Evolutionary conservation across 2,113 vertebrate genomes (phyloP).

Genomic region (Microtus montanus): DNA sequence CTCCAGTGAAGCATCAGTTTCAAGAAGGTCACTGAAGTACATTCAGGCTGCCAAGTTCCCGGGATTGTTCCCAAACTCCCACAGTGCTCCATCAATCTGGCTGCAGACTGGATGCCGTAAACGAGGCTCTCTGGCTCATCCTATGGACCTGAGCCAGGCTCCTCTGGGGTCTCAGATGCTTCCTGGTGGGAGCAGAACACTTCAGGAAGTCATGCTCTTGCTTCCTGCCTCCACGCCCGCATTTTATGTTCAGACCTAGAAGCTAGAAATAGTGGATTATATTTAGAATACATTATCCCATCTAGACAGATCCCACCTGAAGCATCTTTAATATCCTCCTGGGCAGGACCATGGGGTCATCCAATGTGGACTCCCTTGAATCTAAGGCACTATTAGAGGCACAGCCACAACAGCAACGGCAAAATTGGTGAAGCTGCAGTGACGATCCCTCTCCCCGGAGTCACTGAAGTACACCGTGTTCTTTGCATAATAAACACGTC

Average conservation of each 20-base stretch:
- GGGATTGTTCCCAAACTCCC: slow-evolving; percentile 62
- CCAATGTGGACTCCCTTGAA: not conserved
- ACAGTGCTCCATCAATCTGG: slow-evolving; percentile 48
- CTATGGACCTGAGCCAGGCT: slow-evolving; percentile 15
- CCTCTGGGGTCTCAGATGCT: slow-evolving; percentile 43
- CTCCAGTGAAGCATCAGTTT: not conserved
- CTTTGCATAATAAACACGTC: not conserved
- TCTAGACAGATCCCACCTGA: not conserved
- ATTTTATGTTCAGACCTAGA: not conserved
- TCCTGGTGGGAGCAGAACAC: not conserved
- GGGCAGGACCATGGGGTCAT: not conserved
- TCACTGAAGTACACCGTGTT: not conserved
- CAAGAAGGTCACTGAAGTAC: slow-evolving; percentile 64
- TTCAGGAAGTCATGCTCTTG: slow-evolving; percentile 27
- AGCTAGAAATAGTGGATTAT: not conserved
- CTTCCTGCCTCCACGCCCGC: not conserved
- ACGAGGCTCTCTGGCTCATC: slow-evolving; percentile 24
- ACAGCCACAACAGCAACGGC: not conserved
- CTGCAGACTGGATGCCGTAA: not conserved
- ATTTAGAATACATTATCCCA: not conserved
- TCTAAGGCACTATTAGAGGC: not conserved
- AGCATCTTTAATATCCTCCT: not conserved
- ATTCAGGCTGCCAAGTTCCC: slow-evolving; percentile 56
- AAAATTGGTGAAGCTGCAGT: not conserved
- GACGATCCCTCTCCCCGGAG: not conserved